A percentile compares a stretch with the other conserved stretches of the same genome.
Evolutionary conservation across 2,797 vertebrate genomes (phyloP).

Genomic region (Xyrichtys novacula): DNA sequence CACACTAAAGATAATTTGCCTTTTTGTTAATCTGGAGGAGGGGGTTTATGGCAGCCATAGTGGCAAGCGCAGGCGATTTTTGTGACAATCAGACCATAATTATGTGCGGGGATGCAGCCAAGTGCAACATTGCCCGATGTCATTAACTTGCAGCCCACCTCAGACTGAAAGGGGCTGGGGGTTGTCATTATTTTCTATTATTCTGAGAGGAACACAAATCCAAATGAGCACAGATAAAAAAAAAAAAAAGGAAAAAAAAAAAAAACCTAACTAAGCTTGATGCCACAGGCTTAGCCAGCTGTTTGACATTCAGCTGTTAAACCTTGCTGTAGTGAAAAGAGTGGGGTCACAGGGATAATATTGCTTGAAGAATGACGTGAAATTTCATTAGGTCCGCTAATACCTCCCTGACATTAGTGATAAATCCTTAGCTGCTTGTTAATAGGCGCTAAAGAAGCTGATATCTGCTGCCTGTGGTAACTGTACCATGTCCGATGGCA

Average conservation of each 20-base stretch:
- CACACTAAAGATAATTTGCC: slow-evolving; percentile 77
- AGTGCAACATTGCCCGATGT: slow-evolving; percentile 77
- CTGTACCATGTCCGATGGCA: slow-evolving; percentile 59
- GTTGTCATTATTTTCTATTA: slow-evolving; percentile 84
- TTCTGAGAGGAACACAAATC: slow-evolving; percentile 75
- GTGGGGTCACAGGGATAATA: slow-evolving; percentile 76
- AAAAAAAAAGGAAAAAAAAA: slow-evolving; percentile 28
- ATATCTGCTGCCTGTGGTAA: slow-evolving; percentile 61
- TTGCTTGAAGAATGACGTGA: slow-evolving; percentile 77
- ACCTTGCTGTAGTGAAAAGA: slow-evolving; percentile 71
- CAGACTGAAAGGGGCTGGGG: slow-evolving; percentile 69
- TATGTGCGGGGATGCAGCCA: slow-evolving; percentile 80
- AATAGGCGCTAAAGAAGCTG: slow-evolving; percentile 71
- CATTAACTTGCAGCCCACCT: slow-evolving; percentile 82
- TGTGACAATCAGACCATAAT: slow-evolving; percentile 85
- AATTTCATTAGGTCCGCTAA: slow-evolving; percentile 82
- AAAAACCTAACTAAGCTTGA: slow-evolving; percentile 60
- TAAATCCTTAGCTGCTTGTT: slow-evolving; percentile 76
- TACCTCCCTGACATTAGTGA: slow-evolving; percentile 78
- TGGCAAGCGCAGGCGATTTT: slow-evolving; percentile 67
- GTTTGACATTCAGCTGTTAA: slow-evolving; percentile 77
- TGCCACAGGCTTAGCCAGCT: slow-evolving; percentile 70
- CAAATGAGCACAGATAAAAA: slow-evolving; percentile 64
- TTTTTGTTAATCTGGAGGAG: slow-evolving; percentile 67
- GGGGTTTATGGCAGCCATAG: slow-evolving; percentile 49